Evolutionary conservation across 2,888 invertebrate genomes (phyloP).

Genomic region (Beris morrisii): DNA sequence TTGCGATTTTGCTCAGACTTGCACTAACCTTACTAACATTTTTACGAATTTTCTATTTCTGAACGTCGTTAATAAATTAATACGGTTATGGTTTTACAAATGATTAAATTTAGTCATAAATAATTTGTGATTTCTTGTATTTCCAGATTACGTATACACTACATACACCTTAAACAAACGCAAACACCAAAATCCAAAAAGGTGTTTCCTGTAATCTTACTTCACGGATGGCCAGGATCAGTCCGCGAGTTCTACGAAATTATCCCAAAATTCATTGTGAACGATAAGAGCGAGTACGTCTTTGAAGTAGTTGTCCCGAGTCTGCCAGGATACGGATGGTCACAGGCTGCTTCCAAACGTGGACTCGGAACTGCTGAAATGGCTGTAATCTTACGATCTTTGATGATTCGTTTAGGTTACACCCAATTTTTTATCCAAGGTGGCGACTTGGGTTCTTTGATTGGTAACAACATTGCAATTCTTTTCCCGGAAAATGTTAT

Average conservation of each 20-base stretch:
- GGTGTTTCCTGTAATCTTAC: slow-evolving; percentile 68
- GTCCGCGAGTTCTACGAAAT: slow-evolving; percentile 78
- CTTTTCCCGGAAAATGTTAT: slow-evolving; percentile 65
- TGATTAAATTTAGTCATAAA: no score
- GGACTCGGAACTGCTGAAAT: slow-evolving; percentile 63
- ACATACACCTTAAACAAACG: slow-evolving; percentile 63
- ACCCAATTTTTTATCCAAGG: slow-evolving; percentile 70
- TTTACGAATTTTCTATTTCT: no score
- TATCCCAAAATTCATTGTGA: slow-evolving; percentile 66
- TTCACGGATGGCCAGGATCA: slow-evolving; percentile 88
- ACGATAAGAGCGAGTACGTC: slow-evolving; percentile 60
- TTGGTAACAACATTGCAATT: slow-evolving; percentile 65
- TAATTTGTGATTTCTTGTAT: neutral
- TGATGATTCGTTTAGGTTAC: slow-evolving; percentile 70
- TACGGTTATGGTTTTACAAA: no score
- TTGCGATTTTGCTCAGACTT: no score
- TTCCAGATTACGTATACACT: slow-evolving; percentile 66
- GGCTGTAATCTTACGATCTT: slow-evolving; percentile 63
- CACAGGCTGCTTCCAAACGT: slow-evolving; percentile 61
- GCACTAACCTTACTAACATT: no score
- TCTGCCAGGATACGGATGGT: slow-evolving; percentile 71
- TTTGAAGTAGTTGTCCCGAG: slow-evolving; percentile 72
- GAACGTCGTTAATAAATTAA: no score
- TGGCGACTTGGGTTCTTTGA: slow-evolving; percentile 79
- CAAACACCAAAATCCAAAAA: slow-evolving; percentile 50